Percentiles rank a stretch among this genome's conserved stretches.
phyloP scores from a whole-genome alignment of 2,888 invertebrate genomes.

The Physocephala rufipes region DNA sequence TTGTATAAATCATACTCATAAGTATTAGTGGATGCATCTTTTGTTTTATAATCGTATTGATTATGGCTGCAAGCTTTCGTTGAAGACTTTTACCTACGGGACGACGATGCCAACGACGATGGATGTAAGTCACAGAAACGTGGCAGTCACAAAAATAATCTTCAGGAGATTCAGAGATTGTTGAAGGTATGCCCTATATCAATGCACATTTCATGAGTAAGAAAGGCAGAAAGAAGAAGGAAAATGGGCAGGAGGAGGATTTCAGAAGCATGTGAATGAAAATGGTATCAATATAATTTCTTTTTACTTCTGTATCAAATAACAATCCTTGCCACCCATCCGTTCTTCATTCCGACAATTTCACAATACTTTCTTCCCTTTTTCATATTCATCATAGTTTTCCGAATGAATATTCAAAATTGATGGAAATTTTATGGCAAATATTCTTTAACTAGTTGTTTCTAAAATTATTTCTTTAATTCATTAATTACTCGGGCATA shows the following conservation, averaged over 20 bases:
- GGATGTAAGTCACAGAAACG: constrained; percentile 20
- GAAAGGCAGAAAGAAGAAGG: background rate
- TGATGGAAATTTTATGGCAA: background rate
- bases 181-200: background rate
- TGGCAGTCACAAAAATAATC: constrained; percentile 20
- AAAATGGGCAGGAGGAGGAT: background rate
- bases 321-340: too few relatives aligned
- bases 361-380: too few relatives aligned
- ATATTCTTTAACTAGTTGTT: background rate
- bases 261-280: background rate
- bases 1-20: too few relatives aligned
- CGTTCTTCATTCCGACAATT: too few relatives aligned
- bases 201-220: background rate
- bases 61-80: background rate
- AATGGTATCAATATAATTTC: too few relatives aligned
- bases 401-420: constrained; percentile 5
- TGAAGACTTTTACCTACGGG: background rate
- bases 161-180: background rate
- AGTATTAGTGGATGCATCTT: too few relatives aligned
- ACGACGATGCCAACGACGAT: background rate
- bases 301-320: too few relatives aligned
- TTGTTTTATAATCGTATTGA: constrained; percentile 1
- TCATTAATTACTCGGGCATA: too few relatives aligned
- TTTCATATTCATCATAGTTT: background rate
- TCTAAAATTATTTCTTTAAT: too few relatives aligned